phyloP scores from a whole-genome alignment of 2,113 vertebrate genomes.

The Trochalopteron elliotii region DNA sequence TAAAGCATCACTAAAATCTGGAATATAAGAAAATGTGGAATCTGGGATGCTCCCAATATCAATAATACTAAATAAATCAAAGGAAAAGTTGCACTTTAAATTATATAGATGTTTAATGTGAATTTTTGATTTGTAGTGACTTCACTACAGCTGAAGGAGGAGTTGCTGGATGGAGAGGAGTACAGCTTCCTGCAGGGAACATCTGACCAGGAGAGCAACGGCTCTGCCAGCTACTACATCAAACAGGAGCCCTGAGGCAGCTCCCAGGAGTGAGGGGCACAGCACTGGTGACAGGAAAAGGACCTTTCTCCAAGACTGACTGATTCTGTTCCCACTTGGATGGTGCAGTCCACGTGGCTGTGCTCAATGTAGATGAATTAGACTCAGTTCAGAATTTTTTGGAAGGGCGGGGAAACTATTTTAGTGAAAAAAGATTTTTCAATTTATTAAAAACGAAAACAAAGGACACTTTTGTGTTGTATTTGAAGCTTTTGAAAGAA shows the following conservation, averaged over 20 bases:
- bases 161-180: conserved; percentile 89
- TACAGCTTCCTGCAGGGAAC: conserved; percentile 92
- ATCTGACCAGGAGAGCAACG: conserved; percentile 96
- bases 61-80: background rate
- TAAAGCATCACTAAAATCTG: background rate
- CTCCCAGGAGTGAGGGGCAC: conserved; percentile 36
- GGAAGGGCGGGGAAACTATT: conserved; percentile 72
- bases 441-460: conserved; percentile 82
- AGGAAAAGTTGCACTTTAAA: background rate
- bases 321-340: conserved; percentile 14
- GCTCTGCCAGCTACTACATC: conserved; percentile 95
- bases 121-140: conserved; percentile 76
- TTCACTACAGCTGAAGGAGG: conserved; percentile 90
- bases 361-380: conserved; percentile 71
- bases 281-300: background rate
- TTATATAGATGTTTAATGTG: background rate
- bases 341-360: conserved; percentile 45
- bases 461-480: conserved; percentile 93
- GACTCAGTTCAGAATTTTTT: conserved; percentile 76
- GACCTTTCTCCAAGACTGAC: conserved; percentile 68
- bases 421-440: conserved; percentile 77
- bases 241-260: conserved; percentile 90
- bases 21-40: background rate
- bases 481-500: conserved; percentile 94
- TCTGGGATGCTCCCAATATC: background rate